Base-by-base conservation (phyloP, 1,140 invertebrate species). In the Cardiocondyla obscurior region DNA sequence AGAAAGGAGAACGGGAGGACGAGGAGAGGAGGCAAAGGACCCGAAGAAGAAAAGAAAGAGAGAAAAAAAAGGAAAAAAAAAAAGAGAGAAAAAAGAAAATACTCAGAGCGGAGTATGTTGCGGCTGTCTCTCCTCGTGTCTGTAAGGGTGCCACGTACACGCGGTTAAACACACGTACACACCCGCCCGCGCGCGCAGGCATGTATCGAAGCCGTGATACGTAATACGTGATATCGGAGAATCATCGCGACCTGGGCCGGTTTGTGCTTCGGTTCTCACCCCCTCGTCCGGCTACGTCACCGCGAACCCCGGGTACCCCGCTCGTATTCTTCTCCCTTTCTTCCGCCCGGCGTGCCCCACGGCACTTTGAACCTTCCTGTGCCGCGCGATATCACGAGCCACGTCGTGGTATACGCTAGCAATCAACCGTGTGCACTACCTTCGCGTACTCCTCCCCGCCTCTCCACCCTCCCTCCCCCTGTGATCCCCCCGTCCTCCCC, bases 171-270 rank as follows among this genome's bases (percentile, higher is more conserved):
- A 58, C 8, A 51, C 46, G n/a, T n/a, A n/a, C n/a, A n/a, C n/a
- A n/a, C n/a, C n/a, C n/a, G n/a, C n/a, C n/a, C n/a, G 16, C 25
- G 53, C 39, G 28, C 49, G 33, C 30, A 73, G 39, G n/a, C 62
- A 49, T 14, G 64, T 62, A 60, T 51, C 79, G 64, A 53, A 44
- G 42, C 74, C 76, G 62, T 83, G 84, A 87, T 87, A 87, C 74
- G 73, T 85, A 87, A 85, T 85, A 83, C 69, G 82, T 67, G 84
- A 85, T 87, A 87, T 87, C 84, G 65, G 60, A 83, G 85, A 87
- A 77, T 70, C 72, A 74, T 73, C 58, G 51, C 79, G 85, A 85
- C 77, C 79, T 70, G 85, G 64, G 84, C 86, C 86, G 84, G 81
- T 87, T 84, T 85, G 69, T 62, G 58, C 73, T 74, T 84, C 67